Conservation (phyloP, 2,888 invertebrate species). For the Phaedon cochleariae region DNA sequence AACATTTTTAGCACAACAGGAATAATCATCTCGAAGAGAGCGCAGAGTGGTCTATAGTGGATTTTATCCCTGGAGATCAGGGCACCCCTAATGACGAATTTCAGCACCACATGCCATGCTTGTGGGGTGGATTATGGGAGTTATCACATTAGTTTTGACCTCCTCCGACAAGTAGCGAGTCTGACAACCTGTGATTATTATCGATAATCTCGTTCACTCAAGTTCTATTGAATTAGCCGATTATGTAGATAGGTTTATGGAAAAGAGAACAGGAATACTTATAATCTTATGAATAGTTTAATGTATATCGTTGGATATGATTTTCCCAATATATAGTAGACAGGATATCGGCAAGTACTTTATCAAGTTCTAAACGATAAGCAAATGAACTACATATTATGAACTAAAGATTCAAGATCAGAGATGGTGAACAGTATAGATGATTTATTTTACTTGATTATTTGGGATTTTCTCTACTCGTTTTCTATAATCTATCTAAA, state of each 20-base stretch:
- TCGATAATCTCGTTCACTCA: conserved; percentile 45
- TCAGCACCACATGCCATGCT: conserved; percentile 51
- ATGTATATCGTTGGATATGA: too few species aligned
- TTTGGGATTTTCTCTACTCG: too few species aligned
- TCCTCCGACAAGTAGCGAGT: conserved; percentile 46
- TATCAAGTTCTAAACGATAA: too few species aligned
- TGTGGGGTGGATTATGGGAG: conserved; percentile 47
- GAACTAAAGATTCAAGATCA: too few species aligned
- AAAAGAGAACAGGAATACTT: background rate
- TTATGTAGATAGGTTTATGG: conserved; percentile 1
- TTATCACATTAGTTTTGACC: conserved; percentile 51
- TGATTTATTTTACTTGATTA: too few species aligned
- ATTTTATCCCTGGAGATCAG: conserved; percentile 37
- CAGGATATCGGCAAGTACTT: too few species aligned
- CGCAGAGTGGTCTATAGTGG: conserved; percentile 27
- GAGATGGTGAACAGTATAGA: too few species aligned
- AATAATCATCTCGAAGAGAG: conserved; percentile 28
- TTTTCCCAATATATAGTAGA: too few species aligned
- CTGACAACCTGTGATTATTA: conserved; percentile 54
- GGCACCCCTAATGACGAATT: conserved; percentile 49
- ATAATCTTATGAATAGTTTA: too few species aligned
- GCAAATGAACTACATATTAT: too few species aligned
- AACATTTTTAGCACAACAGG: conserved; percentile 20
- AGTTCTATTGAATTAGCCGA: conserved; percentile 34
- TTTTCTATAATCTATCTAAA: too few species aligned